Percentiles rank a stretch among this genome's conserved stretches.
Conservation (phyloP, 2,113 vertebrate genomes). For the Psittacus erithacus region DNA sequence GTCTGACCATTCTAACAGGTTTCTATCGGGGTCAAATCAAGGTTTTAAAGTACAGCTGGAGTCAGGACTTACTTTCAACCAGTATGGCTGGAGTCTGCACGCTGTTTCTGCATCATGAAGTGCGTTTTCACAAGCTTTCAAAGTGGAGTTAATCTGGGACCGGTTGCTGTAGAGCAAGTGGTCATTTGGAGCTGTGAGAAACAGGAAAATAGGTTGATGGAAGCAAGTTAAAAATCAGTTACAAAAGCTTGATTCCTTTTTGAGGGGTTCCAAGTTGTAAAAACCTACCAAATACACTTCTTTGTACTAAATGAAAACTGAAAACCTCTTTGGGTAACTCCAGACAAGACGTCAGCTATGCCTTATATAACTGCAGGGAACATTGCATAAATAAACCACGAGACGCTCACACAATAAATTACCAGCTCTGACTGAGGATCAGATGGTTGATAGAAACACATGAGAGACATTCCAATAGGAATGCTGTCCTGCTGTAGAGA, state of each 20-base stretch:
- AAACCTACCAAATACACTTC: not conserved
- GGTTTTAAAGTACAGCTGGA: not conserved
- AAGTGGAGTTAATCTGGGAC: constrained; percentile 89
- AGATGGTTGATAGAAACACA: not conserved
- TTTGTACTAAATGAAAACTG: not conserved
- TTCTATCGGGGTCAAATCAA: not conserved
- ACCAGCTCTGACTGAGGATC: not conserved
- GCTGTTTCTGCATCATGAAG: constrained; percentile 86
- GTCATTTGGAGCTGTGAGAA: constrained; percentile 84
- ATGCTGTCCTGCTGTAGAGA: rapidly evolving
- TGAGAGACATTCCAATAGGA: not conserved
- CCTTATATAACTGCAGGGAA: constrained; percentile 41
- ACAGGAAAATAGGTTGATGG: not conserved
- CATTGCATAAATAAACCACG: constrained; percentile 15
- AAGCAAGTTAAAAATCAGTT: not conserved
- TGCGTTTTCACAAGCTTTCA: constrained; percentile 83
- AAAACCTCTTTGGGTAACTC: not conserved
- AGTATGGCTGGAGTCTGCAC: constrained; percentile 86
- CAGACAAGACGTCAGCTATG: not conserved
- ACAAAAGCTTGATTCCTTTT: not conserved
- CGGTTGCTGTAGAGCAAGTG: constrained; percentile 90
- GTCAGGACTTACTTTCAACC: constrained; percentile 84
- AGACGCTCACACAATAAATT: not conserved
- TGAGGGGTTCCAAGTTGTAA: not conserved
- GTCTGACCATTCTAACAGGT: rapidly evolving